Evolutionary conservation across 2,797 vertebrate genomes (phyloP), one percentile per base, ranked within the genome.

Genomic region (Enteromius unitaeniatus): DNA sequence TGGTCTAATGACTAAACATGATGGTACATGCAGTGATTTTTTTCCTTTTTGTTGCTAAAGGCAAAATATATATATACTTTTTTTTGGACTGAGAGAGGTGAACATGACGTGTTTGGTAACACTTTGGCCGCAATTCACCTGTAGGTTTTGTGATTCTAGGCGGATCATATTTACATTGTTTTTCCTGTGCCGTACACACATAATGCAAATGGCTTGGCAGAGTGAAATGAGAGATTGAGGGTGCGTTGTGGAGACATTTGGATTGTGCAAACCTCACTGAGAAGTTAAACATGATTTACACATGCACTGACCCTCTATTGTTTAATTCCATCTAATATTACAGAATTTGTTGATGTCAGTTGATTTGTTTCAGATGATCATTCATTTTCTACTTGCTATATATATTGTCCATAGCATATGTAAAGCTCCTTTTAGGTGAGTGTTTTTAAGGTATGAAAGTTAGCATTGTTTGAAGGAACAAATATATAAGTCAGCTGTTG

Each of bases 1-100:
- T 86, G 79, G 84, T 37, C 23, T 85, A 65, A 51, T 77, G 79
- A 67, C 89, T 74, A 51, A 74, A 74, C 69, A 76, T 68, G 47
- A 83, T 68, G 72, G 19, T 21, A 31, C n/a, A 8, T 55, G 72
- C 91, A 90, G 90, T 45, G 6, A 82, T 65, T 89, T 92, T 93
- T 91, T 75, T 10, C 28, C 34, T 75, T 10, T 51, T 21, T 19
- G 23, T 31, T 62, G 19, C 28, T 26, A 47, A 45, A 51, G 17
- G 26, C 55, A 37, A 70, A 45, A 70, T 0, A 34, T 23, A 3
- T 51, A 15, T 42, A 14, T 1, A 62, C 21, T 91, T 88, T 45
- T 58, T 82, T 82, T 91, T 88, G 87, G 87, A 83, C 86, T 87
- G 89, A 85, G 88, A 89, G 74, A 85, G 42, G 8, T 58, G 69